These are phyloP conservation scores for Papio anubis DNA, from an alignment of 2,113 vertebrate genomes.

Conservation along the genomic window DNA sequence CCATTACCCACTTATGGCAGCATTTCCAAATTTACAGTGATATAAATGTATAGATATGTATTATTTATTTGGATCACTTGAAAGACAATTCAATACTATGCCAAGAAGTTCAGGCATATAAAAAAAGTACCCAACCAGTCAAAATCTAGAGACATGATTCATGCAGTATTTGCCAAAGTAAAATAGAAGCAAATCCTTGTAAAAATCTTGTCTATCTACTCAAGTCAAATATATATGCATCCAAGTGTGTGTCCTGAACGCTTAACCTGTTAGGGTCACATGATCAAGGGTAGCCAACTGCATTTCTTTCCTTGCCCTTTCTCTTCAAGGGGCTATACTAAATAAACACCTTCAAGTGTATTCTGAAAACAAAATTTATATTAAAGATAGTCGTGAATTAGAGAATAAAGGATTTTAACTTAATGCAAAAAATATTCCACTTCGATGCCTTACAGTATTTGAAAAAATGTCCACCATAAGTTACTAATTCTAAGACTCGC, in stretches of 20 bases:
- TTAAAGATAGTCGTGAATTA: neutral
- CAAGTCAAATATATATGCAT: neutral
- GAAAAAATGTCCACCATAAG: too few species aligned
- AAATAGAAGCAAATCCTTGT: neutral
- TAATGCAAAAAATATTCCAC: too few species aligned
- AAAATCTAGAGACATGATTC: constrained; percentile 22
- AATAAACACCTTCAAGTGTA: neutral
- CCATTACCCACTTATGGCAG: neutral
- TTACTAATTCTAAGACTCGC: neutral
- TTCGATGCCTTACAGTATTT: too few species aligned
- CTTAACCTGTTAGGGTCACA: neutral
- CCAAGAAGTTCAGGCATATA: neutral
- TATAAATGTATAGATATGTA: neutral
- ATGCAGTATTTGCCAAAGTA: neutral
- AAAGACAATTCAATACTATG: constrained; percentile 11
- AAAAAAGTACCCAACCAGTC: neutral
- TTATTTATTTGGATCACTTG: neutral
- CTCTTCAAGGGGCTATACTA: neutral
- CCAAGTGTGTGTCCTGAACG: neutral
- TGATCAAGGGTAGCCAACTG: neutral
- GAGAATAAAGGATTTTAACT: too few species aligned
- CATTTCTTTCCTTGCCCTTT: neutral
- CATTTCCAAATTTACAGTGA: neutral
- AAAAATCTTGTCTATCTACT: neutral
- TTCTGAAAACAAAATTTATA: neutral